Conservation (phyloP, 2,113 vertebrate genomes). For the Panthera tigris region DNA sequence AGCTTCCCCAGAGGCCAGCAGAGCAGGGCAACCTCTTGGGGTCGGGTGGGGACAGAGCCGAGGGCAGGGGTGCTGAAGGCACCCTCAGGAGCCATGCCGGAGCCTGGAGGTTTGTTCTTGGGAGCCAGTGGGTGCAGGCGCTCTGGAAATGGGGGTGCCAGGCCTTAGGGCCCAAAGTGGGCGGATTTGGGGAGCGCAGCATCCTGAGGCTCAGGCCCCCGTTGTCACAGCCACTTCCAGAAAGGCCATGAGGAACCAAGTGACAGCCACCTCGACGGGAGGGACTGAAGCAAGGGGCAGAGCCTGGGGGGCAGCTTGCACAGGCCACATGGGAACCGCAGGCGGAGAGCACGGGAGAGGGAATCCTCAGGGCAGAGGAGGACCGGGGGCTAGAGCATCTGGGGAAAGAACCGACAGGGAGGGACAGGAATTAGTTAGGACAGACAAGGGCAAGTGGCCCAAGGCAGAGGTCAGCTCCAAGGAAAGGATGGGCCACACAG, state of each 20-base stretch:
- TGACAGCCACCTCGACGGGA: neutral
- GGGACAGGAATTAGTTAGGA: neutral
- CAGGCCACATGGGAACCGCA: fast-evolving
- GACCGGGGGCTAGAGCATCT: neutral
- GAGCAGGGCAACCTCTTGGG: neutral
- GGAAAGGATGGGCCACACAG: neutral
- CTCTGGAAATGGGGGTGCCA: fast-evolving
- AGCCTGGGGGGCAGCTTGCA: neutral
- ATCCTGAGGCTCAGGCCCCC: too few relatives aligned
- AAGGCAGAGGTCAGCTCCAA: neutral
- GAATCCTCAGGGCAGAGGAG: neutral
- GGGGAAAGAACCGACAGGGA: neutral
- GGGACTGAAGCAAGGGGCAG: neutral
- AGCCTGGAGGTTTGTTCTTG: neutral
- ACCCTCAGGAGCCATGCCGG: fast-evolving
- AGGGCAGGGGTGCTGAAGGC: too few relatives aligned
- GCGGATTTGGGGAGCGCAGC: neutral
- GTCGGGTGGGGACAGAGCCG: neutral
- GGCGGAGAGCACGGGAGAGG: neutral
- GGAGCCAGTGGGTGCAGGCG: fast-evolving
- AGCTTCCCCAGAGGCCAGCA: neutral
- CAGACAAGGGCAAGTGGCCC: too few relatives aligned
- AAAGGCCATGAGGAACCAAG: neutral
- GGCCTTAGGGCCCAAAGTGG: neutral
- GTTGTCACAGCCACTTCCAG: neutral